These are phyloP conservation scores for Alouatta palliata DNA, from an alignment of 2,113 vertebrate genomes.

Conservation along the genomic window DNA sequence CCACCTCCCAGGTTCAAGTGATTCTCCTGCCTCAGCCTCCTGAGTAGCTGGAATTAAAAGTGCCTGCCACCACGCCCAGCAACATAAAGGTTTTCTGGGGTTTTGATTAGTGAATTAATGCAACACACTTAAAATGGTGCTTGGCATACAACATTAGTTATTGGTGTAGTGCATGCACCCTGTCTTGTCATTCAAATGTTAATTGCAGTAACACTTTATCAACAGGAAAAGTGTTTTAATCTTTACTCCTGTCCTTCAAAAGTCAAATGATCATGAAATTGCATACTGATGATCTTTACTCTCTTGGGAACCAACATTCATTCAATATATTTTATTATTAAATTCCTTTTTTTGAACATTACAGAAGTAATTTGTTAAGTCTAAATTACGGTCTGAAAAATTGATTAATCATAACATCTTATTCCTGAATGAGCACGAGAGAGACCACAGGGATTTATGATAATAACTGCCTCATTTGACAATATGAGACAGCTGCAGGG, in stretches of 20 bases:
- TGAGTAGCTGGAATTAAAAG: too few species aligned
- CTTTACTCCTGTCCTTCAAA: not conserved
- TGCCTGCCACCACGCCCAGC: too few species aligned
- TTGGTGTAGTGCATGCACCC: not conserved
- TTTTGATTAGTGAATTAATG: not conserved
- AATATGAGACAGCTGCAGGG: not conserved
- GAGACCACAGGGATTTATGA: not conserved
- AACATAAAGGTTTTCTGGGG: not conserved
- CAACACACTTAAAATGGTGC: not conserved
- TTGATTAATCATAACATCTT: not conserved
- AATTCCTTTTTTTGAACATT: slow-evolving; percentile 28
- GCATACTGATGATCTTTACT: not conserved
- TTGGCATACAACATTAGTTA: not conserved
- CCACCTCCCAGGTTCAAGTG: too few species aligned
- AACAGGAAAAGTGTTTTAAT: not conserved
- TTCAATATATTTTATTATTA: slow-evolving; percentile 21
- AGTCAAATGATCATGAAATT: slow-evolving; percentile 8
- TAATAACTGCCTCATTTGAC: not conserved
- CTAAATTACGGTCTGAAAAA: slow-evolving; percentile 15
- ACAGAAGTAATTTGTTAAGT: not conserved
- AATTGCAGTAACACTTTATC: not conserved
- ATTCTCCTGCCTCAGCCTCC: too few species aligned
- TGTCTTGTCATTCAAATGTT: not conserved
- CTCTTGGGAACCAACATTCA: slow-evolving; percentile 14
- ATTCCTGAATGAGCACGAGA: not conserved